Percentiles rank a stretch among this genome's conserved stretches.
Evolutionary conservation across 2,888 invertebrate species (phyloP).

Genomic region (Acleris sparsana): DNA sequence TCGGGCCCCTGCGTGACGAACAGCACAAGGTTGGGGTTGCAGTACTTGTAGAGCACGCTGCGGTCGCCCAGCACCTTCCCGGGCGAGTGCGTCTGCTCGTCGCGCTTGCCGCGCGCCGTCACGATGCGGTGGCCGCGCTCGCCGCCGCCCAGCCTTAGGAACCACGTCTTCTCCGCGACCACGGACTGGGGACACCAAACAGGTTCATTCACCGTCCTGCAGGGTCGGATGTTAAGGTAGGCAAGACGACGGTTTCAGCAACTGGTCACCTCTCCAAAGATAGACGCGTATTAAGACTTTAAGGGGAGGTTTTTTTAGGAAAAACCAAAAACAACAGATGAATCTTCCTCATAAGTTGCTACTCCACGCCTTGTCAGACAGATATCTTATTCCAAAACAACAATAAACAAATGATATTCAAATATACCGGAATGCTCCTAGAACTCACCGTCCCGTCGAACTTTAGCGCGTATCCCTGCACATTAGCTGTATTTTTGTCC

Average conservation of each 20-base stretch:
- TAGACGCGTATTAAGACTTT: no score
- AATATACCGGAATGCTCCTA: no score
- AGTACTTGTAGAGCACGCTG: slow-evolving; percentile 98
- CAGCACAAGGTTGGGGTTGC: slow-evolving; percentile 98
- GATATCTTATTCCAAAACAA: no score
- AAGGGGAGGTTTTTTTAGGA: no score
- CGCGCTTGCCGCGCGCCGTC: slow-evolving; percentile 85
- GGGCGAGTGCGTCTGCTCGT: slow-evolving; percentile 95
- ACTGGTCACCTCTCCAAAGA: no score
- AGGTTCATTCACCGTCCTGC: no score
- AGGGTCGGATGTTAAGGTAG: no score
- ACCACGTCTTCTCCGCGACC: slow-evolving; percentile 88
- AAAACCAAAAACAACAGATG: no score
- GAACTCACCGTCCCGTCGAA: slow-evolving; percentile 66
- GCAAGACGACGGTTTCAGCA: no score
- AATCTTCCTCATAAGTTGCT: no score
- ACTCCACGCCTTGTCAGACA: no score
- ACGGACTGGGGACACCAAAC: slow-evolving; percentile 71
- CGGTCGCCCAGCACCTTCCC: slow-evolving; percentile 97
- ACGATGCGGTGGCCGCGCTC: slow-evolving; percentile 85
- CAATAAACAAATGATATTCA: no score
- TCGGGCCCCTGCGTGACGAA: slow-evolving; percentile 91
- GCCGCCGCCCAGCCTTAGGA: slow-evolving; percentile 85
- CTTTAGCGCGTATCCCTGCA: slow-evolving; percentile 71
- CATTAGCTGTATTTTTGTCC: slow-evolving; percentile 66